phyloP scores from a whole-genome alignment of 2,113 vertebrate species.

The Gallinago paraguaiae region DNA sequence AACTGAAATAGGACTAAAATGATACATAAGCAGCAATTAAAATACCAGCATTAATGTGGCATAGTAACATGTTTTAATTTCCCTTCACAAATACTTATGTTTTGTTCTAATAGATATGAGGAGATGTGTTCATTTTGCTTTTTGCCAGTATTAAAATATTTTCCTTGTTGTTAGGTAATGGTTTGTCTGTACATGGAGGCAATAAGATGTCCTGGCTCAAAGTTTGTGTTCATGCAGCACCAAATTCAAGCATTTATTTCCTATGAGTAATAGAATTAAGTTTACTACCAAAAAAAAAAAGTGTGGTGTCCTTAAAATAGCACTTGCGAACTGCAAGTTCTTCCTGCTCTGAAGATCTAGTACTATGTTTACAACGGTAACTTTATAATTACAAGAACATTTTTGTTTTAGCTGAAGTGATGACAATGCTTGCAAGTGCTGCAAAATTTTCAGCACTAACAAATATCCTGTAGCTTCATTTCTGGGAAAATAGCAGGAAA shows the following conservation, averaged over 20 bases:
- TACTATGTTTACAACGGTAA: neutral
- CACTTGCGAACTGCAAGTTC: neutral
- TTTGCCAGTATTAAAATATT: neutral
- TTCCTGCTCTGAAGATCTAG: neutral
- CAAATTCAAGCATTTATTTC: neutral
- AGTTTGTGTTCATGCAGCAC: neutral
- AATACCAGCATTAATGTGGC: neutral
- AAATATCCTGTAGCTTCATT: neutral
- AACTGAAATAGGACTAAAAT: neutral
- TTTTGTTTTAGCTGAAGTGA: neutral
- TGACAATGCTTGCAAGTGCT: rapidly evolving
- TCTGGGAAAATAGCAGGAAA: neutral
- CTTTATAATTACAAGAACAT: neutral
- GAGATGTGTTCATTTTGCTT: neutral
- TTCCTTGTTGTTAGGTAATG: neutral
- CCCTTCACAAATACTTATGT: neutral
- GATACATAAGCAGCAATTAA: neutral
- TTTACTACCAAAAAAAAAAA: neutral
- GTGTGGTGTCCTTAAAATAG: neutral
- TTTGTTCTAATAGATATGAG: neutral
- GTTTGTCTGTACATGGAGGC: neutral
- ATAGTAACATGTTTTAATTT: neutral
- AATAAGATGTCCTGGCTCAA: neutral
- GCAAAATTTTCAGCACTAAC: neutral
- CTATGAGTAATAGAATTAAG: neutral